phyloP scores from a whole-genome alignment of 2,797 vertebrate species.

The Pseudomugil gertrudae region DNA sequence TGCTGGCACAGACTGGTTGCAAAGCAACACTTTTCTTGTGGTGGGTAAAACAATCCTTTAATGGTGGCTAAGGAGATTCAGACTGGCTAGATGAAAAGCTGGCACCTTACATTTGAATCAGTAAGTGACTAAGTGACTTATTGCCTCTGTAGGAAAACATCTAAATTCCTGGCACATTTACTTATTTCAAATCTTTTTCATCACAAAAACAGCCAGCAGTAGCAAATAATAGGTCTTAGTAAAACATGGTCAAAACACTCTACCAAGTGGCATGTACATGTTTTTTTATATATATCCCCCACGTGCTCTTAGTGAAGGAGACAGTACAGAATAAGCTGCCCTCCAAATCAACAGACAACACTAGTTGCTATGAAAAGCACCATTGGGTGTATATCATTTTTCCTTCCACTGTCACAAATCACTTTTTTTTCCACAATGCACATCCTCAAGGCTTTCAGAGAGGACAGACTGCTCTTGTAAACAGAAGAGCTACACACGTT shows the following conservation, averaged over 20 bases:
- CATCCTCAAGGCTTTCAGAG: slow-evolving; percentile 22
- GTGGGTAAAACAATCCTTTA: background rate
- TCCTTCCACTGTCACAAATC: background rate
- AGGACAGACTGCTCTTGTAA: slow-evolving; percentile 14
- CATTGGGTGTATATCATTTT: background rate
- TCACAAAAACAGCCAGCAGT: background rate
- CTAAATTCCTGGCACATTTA: background rate
- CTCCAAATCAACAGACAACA: slow-evolving; percentile 8
- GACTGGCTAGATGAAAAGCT: background rate
- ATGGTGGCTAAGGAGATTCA: background rate
- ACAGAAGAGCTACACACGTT: background rate
- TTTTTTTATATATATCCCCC: no score
- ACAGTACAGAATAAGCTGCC: slow-evolving; percentile 14
- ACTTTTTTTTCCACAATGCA: slow-evolving; percentile 8
- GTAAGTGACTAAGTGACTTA: background rate
- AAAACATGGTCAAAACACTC: no score
- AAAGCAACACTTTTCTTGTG: no score
- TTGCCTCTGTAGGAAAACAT: background rate
- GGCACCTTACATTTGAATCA: background rate
- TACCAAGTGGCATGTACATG: no score
- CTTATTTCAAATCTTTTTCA: background rate
- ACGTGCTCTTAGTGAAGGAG: slow-evolving; percentile 19
- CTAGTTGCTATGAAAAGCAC: background rate
- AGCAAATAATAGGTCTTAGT: background rate
- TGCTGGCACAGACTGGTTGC: no score